These are phyloP conservation scores for Drosophila ironensis DNA, from an alignment of 1,140 invertebrate genomes.

Conservation along the genomic window DNA sequence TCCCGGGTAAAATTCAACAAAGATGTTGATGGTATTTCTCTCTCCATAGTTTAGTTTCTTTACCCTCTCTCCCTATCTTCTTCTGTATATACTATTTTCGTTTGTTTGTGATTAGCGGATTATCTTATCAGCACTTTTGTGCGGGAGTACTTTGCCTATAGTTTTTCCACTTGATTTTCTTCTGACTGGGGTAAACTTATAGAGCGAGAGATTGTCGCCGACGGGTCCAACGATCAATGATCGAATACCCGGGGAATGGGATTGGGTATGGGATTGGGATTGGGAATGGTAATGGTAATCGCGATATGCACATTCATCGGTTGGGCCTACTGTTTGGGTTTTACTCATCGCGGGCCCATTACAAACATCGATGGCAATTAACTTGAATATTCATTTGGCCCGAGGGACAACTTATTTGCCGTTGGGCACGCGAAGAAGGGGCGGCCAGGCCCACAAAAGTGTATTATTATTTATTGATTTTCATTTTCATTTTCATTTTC, in stretches of 20 bases:
- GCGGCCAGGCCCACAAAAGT: slow-evolving; percentile 47
- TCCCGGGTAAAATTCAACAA: too few relatives aligned
- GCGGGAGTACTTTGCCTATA: slow-evolving; percentile 10
- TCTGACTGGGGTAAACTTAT: background rate
- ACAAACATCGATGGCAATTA: slow-evolving; percentile 25
- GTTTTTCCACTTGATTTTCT: slow-evolving; percentile 18
- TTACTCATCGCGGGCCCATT: background rate
- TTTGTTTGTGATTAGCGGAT: slow-evolving; percentile 32
- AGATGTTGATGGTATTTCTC: too few relatives aligned
- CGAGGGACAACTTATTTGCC: slow-evolving; percentile 13
- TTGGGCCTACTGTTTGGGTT: too few relatives aligned
- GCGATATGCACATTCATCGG: too few relatives aligned
- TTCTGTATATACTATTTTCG: background rate
- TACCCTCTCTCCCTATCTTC: background rate
- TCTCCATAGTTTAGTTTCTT: too few relatives aligned
- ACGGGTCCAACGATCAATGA: slow-evolving; percentile 22
- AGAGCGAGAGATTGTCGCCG: background rate
- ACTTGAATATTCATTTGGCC: slow-evolving; percentile 38
- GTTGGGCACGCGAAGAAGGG: slow-evolving; percentile 5
- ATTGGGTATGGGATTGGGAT: too few relatives aligned
- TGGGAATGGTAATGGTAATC: too few relatives aligned
- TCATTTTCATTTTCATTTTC: slow-evolving; percentile 46
- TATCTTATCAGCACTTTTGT: slow-evolving; percentile 62
- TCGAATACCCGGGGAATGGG: too few relatives aligned
- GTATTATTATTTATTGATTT: slow-evolving; percentile 79